Percentiles rank a stretch among this genome's conserved stretches.
Conservation (phyloP, 2,113 vertebrate genomes). For the Nannobrachium achirus region DNA sequence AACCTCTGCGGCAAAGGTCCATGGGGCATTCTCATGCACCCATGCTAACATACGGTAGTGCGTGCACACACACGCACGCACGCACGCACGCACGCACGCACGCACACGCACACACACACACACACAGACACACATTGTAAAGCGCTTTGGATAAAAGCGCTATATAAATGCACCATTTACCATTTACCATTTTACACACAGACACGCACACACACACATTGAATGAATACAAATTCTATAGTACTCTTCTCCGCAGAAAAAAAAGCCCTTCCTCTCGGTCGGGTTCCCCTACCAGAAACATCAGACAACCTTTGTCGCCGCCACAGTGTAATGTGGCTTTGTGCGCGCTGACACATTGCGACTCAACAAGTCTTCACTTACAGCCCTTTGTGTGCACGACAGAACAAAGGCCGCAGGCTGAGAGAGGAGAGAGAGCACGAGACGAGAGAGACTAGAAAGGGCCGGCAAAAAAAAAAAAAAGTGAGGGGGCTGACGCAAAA, state of each 20-base stretch:
- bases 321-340: background rate
- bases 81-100: background rate
- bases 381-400: conserved; percentile 17
- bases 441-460: background rate
- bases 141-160: too few relatives aligned
- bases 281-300: background rate
- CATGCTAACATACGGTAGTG: background rate
- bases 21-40: background rate
- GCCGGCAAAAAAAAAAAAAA: background rate
- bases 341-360: background rate
- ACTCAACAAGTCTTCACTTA: conserved; percentile 19
- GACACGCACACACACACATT: background rate
- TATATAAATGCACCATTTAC: too few relatives aligned
- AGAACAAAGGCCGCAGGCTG: conserved; percentile 5
- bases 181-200: too few relatives aligned
- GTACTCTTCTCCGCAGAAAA: background rate
- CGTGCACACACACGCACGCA: background rate
- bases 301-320: background rate
- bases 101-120: background rate
- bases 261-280: background rate
- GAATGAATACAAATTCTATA: background rate
- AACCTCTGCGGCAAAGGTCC: background rate
- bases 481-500: too few relatives aligned
- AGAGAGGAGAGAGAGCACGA: background rate
- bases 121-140: background rate